phyloP scores from a whole-genome alignment of 2,113 vertebrate genomes.

The Scartelaos histophorus region DNA sequence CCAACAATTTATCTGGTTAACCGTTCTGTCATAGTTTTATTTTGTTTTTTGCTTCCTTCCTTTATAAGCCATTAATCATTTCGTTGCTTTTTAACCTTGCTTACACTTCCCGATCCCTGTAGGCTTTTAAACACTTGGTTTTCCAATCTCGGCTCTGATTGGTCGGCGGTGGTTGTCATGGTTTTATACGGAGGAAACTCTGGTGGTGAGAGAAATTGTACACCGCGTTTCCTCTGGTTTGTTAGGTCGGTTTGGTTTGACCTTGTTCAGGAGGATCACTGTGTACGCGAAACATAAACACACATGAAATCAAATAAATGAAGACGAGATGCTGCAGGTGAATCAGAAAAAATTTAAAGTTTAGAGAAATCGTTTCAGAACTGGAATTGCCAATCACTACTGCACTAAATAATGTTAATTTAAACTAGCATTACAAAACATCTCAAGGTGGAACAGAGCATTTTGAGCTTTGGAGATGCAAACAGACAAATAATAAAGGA shows the following conservation, averaged over 20 bases:
- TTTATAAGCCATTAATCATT: constrained; percentile 11
- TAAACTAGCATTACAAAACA: no score
- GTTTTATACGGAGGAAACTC: constrained; percentile 14
- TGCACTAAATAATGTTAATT: no score
- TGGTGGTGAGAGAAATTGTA: not conserved
- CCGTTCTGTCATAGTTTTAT: constrained; percentile 16
- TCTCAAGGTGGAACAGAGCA: no score
- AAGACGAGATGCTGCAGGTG: no score
- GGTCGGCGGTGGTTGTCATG: constrained; percentile 8
- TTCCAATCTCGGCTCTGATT: not conserved
- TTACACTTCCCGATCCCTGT: constrained; percentile 6
- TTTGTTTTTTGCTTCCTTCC: not conserved
- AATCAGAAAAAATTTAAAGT: no score
- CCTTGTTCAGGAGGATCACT: not conserved
- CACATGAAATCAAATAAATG: not conserved
- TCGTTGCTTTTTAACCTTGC: constrained; percentile 8
- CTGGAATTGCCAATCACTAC: no score
- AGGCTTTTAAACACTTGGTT: not conserved
- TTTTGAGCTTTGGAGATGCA: no score
- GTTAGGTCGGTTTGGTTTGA: not conserved
- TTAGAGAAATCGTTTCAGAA: no score
- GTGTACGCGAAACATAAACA: not conserved
- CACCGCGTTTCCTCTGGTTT: not conserved
- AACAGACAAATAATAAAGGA: no score
- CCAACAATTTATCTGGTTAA: constrained; percentile 2